Percentiles rank a stretch among this genome's conserved stretches.
These are phyloP conservation scores for Aphelenchoides besseyi DNA, from an alignment of 1,140 invertebrate genomes.

Conservation along the genomic window DNA sequence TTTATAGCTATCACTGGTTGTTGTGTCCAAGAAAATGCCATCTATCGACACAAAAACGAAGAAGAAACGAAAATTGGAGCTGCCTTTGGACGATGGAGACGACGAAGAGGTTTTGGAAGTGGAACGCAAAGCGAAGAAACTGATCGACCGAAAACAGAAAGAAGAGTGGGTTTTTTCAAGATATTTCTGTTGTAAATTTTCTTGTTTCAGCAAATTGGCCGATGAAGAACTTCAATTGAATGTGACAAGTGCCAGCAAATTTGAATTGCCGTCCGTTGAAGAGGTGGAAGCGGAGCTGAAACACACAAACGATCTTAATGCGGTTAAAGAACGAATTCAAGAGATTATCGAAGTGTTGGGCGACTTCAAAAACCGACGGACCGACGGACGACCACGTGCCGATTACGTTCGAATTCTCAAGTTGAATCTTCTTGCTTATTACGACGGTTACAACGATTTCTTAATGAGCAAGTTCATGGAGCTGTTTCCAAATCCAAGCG, in stretches of 20 bases:
- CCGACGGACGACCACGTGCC: constrained; percentile 72
- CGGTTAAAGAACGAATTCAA: constrained; percentile 82
- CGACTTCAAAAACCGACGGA: constrained; percentile 79
- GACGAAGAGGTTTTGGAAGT: not conserved
- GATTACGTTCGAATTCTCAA: constrained; percentile 74
- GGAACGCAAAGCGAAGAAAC: not conserved
- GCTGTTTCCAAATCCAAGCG: constrained; percentile 72
- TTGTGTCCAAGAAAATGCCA: not conserved
- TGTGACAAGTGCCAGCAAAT: constrained; percentile 63
- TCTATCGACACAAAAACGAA: not conserved
- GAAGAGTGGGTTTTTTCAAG: constrained; percentile 14
- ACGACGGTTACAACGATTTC: constrained; percentile 92
- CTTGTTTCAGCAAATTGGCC: constrained; percentile 70
- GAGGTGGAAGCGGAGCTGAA: constrained; percentile 69
- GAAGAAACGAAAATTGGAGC: not conserved
- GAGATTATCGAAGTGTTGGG: constrained; percentile 76
- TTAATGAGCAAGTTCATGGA: constrained; percentile 90
- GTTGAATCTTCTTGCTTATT: constrained; percentile 77
- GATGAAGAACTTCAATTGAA: constrained; percentile 68
- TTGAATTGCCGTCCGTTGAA: constrained; percentile 54
- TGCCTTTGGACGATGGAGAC: not conserved
- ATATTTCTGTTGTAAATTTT: constrained; percentile 22
- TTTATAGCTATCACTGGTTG: no score
- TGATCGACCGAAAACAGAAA: not conserved
- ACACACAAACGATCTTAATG: constrained; percentile 67